Base-by-base conservation (phyloP, 1,140 invertebrate species). In the Mactra quadrangularis region DNA sequence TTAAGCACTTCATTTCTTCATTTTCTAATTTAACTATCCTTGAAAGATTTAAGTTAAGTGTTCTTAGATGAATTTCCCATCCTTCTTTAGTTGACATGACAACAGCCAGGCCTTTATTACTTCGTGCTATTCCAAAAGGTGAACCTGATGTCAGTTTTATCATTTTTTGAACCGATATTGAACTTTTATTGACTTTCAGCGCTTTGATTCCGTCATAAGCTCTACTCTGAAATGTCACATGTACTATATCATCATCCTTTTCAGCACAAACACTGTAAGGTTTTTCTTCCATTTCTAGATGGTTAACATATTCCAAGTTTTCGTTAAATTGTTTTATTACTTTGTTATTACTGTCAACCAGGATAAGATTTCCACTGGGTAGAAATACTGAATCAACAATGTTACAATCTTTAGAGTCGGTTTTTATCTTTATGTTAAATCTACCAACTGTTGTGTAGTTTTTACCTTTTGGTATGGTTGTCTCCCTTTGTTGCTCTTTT, bases 61-160 rank as follows among this genome's bases (percentile, higher is more conserved):
- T 31, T 47, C 66, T 25, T 3, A 78, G 29, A 31, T 66, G 59
- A 15, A 78, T 66, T 19, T 66, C 27, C 45, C 55, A 78, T 6
- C 41, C 75, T 17, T 66, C 22, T 35, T 22, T 19, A 11, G 38
- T 64, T 22, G 27, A 47, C 11, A 50, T 27, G 3, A 66, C 53
- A 29, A 78, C 75, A n/a, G 75, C 75, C n/a, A 78, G n/a, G n/a
- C 59, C 75, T 27, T 50, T 27, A 55, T 66, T 50, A 47, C 75
- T 64, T n/a, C 75, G 52, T 25, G 53, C 22, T 27, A 78, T 64
- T 53, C 59, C 75, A 55, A 50, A 47, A 22, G 38, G 35, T 22
- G 47, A 22, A n/a, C 75, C 57, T 6, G 59, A 31, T 38, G 50
- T 57, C 4, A 27, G 55, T 59, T n/a, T 74, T 35, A 55, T 33